Percentiles rank a stretch among this genome's conserved stretches.
Conservation (phyloP, 2,113 vertebrate genomes). For the Nothocercus nigrocapillus region DNA sequence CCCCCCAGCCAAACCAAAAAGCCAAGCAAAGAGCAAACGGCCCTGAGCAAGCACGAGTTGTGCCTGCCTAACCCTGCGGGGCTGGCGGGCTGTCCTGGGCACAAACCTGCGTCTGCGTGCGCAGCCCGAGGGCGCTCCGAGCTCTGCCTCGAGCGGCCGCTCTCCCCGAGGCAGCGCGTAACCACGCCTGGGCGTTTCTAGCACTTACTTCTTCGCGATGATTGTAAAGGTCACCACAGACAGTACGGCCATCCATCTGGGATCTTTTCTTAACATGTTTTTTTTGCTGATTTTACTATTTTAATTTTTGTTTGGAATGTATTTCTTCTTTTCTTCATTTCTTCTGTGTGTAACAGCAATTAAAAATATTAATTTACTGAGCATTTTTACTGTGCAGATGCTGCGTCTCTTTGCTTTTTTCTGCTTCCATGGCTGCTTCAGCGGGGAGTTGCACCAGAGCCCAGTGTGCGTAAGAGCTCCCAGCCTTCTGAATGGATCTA, state of each 20-base stretch:
- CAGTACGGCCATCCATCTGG: constrained; percentile 30
- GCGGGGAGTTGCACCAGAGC: not conserved
- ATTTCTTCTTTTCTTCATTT: constrained; percentile 47
- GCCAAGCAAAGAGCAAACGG: not conserved
- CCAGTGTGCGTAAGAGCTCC: not conserved
- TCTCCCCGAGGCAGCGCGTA: not conserved
- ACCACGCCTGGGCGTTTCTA: not conserved
- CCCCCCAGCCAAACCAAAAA: not conserved
- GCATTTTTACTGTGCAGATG: constrained; percentile 7
- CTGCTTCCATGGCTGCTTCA: not conserved
- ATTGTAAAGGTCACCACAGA: constrained; percentile 61
- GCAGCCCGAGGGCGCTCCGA: not conserved
- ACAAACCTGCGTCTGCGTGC: not conserved
- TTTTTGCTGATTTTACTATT: constrained; percentile 51
- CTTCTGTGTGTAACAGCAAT: constrained; percentile 62
- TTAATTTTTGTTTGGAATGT: constrained; percentile 60
- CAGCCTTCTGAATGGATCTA: not conserved
- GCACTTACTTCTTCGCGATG: constrained; percentile 37
- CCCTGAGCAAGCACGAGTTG: not conserved
- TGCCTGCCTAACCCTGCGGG: not conserved
- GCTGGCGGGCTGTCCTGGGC: not conserved
- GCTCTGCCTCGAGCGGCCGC: constrained; percentile 25
- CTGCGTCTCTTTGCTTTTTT: not conserved
- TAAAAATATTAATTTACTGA: constrained; percentile 64
- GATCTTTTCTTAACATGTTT: constrained; percentile 56